Evolutionary conservation across 2,797 vertebrate genomes (phyloP), one percentile per base, ranked within the genome.

Genomic region (Fistularia commersonii): DNA sequence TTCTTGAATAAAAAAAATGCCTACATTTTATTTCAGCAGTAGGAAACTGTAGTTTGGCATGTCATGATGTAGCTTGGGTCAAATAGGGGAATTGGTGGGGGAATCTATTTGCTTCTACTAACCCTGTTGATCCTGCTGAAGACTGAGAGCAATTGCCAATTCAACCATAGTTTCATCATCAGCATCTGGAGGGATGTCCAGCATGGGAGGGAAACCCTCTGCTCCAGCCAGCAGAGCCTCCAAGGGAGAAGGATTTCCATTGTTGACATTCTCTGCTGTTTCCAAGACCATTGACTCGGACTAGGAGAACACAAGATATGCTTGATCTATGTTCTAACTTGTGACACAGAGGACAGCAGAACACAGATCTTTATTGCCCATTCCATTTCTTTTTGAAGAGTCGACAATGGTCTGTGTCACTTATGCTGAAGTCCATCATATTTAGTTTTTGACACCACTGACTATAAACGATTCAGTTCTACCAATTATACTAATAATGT

Each of bases 131-230:
- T 99, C 97, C 68, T 99, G 97, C 63, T 99, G 97, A 39, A 99
- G 90, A 83, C 97, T 99, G 53, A 99, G 90, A 15, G 97, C 97
- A 15, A 99, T 99, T 47, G 97, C 97, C 60, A 99, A 72, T 60
- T 99, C 97, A 58, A 99, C 97, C 97, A 99, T 99, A 42, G 97
- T 99, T 88, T 99, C 97, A 56, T 99, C 97, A 63, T 99, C 97
- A 7, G 97, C 97, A 54, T 99, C 97, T 1, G 97, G 97, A 8
- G 97, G 97, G 62, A 99, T 99, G 82, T 99, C 97, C 83, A 99
- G 88, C 95, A 98, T 99, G 0, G 97, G 97, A 0, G 97, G 97
- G 66, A 99, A 99, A 51, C 97, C 97, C 76, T 98, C 97, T 0
- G 97, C 96, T 11, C 97, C 97, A n/a, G 96, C 97, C 76, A 99